Base-by-base conservation (phyloP, 2,888 invertebrate species). In the Luperina testacea region DNA sequence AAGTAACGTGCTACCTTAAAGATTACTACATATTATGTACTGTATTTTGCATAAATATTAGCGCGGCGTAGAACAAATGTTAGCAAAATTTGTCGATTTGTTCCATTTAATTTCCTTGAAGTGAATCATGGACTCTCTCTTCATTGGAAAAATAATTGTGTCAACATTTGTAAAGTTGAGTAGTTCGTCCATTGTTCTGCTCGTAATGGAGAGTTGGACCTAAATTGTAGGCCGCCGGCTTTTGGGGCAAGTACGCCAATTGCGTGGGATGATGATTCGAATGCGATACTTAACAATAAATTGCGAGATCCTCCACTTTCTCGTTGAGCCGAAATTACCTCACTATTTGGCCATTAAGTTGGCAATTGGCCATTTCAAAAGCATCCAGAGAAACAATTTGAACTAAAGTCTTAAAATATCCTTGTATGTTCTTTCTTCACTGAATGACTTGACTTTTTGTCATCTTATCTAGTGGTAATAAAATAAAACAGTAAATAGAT, bases 1-100 rank as follows among this genome's bases (percentile, higher is more conserved):
- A 53, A 68, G n/a, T 78, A 78, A 84, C 81, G 86, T 88, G 86
- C 73, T 72, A 68, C 38, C 61, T 75, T 69, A 70, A 63, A 76
- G 77, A 88, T 79, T 81, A 78, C 38, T 68, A 32, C 32, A 32
- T 32, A 32, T 32, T n/a, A n/a, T n/a, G n/a, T n/a, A n/a, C 32
- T 32, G 32, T 32, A 76, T 81, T 88, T 86, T 76, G 84, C 87
- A 87, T 87, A 81, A 84, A 82, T 75, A 79, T 75, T 77, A 70
- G 65, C 78, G 69, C 38, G 59, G 48, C 76, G 61, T 38, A 48
- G 38, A 65, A 69, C 32, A 67, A 82, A 78, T 69, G 48, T 59
- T 27, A 20, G 53, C 53, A 38, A 64, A 13, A 59, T 78, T 71
- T 69, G 70, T 85, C 73, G 70, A 74, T 83, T 79, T 73, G 67